phyloP scores from a whole-genome alignment of 2,797 vertebrate genomes.

The Hypotaenidia philippensis region DNA sequence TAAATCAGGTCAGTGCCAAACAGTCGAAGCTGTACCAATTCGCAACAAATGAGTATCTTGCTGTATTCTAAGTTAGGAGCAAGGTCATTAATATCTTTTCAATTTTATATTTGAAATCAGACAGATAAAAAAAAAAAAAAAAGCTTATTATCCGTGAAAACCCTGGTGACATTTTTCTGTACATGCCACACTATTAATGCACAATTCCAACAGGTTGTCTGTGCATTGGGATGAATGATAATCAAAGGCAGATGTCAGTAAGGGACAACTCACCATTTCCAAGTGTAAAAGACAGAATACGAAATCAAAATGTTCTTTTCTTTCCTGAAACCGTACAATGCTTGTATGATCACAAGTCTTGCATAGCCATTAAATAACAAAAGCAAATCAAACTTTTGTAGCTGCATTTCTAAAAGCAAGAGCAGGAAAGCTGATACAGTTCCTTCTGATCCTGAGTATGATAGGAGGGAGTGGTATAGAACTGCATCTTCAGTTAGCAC shows the following conservation, averaged over 20 bases:
- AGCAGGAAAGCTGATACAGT: neutral
- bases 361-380: neutral
- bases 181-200: neutral
- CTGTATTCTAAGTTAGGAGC: slow-evolving; percentile 28
- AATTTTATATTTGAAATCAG: slow-evolving; percentile 17
- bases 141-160: neutral
- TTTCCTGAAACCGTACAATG: neutral
- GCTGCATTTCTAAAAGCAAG: neutral
- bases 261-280: neutral
- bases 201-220: slow-evolving; percentile 21
- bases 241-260: slow-evolving; percentile 41
- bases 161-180: slow-evolving; percentile 14
- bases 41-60: neutral
- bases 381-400: neutral
- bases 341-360: neutral
- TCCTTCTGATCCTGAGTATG: neutral
- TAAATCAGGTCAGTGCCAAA: slow-evolving; percentile 12
- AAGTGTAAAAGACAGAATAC: neutral
- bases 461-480: neutral
- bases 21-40: neutral
- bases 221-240: slow-evolving; percentile 8
- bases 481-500: neutral
- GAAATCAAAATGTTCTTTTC: slow-evolving; percentile 15
- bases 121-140: neutral
- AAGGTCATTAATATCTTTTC: slow-evolving; percentile 28